Base-by-base conservation (phyloP, 2,888 invertebrate genomes). In the Sericinus montela region DNA sequence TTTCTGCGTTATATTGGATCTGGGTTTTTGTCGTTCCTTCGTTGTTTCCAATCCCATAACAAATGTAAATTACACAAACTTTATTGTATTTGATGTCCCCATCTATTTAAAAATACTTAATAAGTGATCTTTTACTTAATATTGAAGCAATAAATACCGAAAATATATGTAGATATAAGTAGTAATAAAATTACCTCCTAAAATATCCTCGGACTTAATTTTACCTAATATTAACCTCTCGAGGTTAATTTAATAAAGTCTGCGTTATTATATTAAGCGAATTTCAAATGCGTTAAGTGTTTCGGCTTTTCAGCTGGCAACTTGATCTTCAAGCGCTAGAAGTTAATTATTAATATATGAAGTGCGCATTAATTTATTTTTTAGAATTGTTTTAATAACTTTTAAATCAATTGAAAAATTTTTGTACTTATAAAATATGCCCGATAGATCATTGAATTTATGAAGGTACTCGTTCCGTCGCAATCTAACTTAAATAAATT, bases 281-380 rank as follows among this genome's bases (percentile, higher is more conserved):
- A 40, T 49, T 34, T 38, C 32, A 32, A 48, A 49, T 44, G 34
- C 35, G 39, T 49, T 49, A 35, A 49, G 49, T 49, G 44, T 42
- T 43, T 48, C 37, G 19, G 23, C 14, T 48, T 44, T 38, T 32
- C 38, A 43, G 28, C n/a, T 23, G 32, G 48, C 19, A 42, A 42
- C 13, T 48, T 32, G 30, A 43, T 32, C 15, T 48, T 16, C n/a
- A 37, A 38, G 32, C 37, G 48, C 23, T 36, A 9, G 14, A n/a
- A 35, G 7, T 46, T 34, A 39, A 34, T 34, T 30, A 34, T 28
- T 5, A n/a, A 15, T 15, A 32, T n/a, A n/a, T 39, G 11, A 45
- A 34, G 14, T 25, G 11, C n/a, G 15, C 39, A 36, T 28, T 14
- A 25, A 16, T 44, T 36, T 36, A 11, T 7, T 10, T 35, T 8